phyloP scores from a whole-genome alignment of 2,113 vertebrate species.

The Gadus macrocephalus region DNA sequence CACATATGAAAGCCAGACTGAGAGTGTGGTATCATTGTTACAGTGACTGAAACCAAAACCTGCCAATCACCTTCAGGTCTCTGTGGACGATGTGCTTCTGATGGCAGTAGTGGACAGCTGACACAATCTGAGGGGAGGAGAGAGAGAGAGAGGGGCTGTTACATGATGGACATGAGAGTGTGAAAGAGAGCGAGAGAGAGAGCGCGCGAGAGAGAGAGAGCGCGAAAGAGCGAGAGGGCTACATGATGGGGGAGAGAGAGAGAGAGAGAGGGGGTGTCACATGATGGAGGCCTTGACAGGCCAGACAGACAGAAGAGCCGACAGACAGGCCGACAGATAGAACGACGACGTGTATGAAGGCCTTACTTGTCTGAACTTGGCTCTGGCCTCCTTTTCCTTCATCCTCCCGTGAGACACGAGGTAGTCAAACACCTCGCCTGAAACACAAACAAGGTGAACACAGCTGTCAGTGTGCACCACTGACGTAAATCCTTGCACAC shows the following conservation, averaged over 20 bases:
- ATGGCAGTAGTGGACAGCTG: constrained; percentile 83
- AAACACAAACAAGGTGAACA: not conserved
- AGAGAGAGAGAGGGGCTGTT: not conserved
- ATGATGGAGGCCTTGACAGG: too few relatives aligned
- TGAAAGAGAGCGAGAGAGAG: not conserved
- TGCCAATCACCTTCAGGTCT: constrained; percentile 79
- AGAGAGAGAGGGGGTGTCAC: not conserved
- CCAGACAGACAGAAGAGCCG: not conserved
- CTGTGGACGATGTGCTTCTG: constrained; percentile 89
- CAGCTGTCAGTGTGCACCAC: not conserved
- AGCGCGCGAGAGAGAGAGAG: not conserved
- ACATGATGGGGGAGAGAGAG: not conserved
- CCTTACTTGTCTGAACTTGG: constrained; percentile 72
- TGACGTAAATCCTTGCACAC: not conserved
- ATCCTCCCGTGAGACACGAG: constrained; percentile 88
- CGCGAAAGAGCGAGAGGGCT: not conserved
- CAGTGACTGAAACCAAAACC: too few relatives aligned
- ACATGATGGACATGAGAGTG: not conserved
- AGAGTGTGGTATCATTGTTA: too few relatives aligned
- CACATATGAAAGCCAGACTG: not conserved
- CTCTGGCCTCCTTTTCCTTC: constrained; percentile 89
- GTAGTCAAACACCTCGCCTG: constrained; percentile 84
- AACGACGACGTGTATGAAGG: not conserved
- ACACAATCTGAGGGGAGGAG: constrained; percentile 72
- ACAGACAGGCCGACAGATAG: constrained; percentile 7